Evolutionary conservation across 2,797 vertebrate genomes (phyloP).

Genomic region (Phrynocephalus vlangalii): DNA sequence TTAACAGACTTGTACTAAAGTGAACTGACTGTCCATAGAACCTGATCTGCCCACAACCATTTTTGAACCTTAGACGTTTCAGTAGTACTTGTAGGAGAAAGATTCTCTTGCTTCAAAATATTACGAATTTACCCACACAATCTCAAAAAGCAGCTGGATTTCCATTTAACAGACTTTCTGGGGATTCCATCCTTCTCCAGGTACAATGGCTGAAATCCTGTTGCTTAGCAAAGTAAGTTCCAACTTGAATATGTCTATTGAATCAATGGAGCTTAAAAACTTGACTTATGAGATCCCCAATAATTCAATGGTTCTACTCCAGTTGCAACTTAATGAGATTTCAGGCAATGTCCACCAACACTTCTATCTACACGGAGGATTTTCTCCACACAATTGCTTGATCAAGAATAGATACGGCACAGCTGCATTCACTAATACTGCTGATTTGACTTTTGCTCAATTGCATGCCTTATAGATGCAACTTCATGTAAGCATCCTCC

Average conservation of each 20-base stretch:
- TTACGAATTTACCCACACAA: neutral
- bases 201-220: neutral
- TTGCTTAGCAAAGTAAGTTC: too few species aligned
- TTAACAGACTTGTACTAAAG: neutral
- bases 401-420: neutral
- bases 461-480: neutral
- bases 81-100: neutral
- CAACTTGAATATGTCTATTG: too few species aligned
- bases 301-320: too few species aligned
- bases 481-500: constrained; percentile 1
- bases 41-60: neutral
- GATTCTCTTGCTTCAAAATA: neutral
- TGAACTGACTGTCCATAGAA: neutral
- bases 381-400: neutral
- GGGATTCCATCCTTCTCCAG: neutral
- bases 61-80: neutral
- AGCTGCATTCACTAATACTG: constrained; percentile 10
- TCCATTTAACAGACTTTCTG: neutral
- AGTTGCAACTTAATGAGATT: too few species aligned
- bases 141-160: neutral
- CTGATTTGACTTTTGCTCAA: neutral
- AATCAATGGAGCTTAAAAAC: too few species aligned
- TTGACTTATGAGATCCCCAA: too few species aligned
- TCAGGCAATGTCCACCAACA: neutral
- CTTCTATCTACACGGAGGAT: neutral